Base-by-base conservation (phyloP, 2,797 vertebrate species). In the Erpetoichthys calabaricus region DNA sequence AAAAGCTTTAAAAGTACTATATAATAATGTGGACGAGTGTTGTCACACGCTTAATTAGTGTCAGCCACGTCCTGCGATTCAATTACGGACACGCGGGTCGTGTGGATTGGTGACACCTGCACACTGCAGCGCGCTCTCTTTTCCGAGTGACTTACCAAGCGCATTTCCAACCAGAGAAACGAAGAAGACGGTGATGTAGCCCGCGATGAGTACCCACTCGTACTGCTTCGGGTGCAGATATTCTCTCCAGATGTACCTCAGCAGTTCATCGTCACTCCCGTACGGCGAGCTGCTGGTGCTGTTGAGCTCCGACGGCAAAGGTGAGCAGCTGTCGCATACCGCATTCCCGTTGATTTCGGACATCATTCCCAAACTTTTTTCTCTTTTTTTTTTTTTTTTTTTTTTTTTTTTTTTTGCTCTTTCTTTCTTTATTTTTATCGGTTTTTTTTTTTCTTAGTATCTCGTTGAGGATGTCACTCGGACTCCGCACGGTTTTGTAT, bases 151-250 rank as follows among this genome's bases (percentile, higher is more conserved):
- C 93, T 89, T 79, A 97, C 94, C 95, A 47, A 97, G 81, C 45
- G 92, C 84, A 70, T 97, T 98, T 69, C 94, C 95, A 8, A 93
- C 65, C 51, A 98, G 87, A 53, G 95, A 94, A 42, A 93, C 86
- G 49, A 94, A 77, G 70, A 98, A 98, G 2, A 98, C 93, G 44
- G 92, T 65, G 59, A 97, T 91, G 70, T 98, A 98, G 56, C 88
- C 94, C 7, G 83, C 87, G 42, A 98, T 97, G 46, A 97, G 81
- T 25, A 90, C 90, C 95, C 94, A 98, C 70, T 97, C 93, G 45
- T 96, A 98, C 65, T 93, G 88, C 61, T 94, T 96, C 3, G 95
- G 95, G 61, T 90, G 89, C 41, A 97, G 73, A 71, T 97, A 98
- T 64, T 96, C 94, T 59, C 76, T 86, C 95, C 95, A 97, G 64